Evolutionary conservation across 2,113 vertebrate species (phyloP).

Genomic region (Lepisosteus osseus): DNA sequence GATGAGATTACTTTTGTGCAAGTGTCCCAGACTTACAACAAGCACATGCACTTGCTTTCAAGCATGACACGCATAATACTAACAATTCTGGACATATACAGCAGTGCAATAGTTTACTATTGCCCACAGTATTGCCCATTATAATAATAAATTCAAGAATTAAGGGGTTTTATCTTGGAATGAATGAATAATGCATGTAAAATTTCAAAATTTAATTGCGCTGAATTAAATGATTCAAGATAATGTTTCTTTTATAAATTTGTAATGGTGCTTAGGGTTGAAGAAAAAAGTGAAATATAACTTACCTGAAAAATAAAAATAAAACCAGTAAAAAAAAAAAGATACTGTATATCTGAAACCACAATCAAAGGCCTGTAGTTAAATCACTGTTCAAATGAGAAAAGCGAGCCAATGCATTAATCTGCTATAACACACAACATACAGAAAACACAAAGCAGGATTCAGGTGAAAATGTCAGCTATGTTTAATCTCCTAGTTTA

Average conservation of each 20-base stretch:
- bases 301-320: background rate
- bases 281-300: constrained; percentile 41
- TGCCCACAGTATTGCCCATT: constrained; percentile 60
- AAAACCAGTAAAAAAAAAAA: too few species aligned
- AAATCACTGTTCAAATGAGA: background rate
- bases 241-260: constrained; percentile 79
- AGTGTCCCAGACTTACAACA: constrained; percentile 45
- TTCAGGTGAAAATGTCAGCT: constrained; percentile 34
- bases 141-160: constrained; percentile 80
- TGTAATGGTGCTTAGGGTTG: constrained; percentile 56
- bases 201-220: constrained; percentile 74
- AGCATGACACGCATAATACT: constrained; percentile 57
- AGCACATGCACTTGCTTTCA: constrained; percentile 36
- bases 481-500: constrained; percentile 43
- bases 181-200: constrained; percentile 73
- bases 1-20: constrained; percentile 50
- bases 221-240: constrained; percentile 85
- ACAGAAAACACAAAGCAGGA: constrained; percentile 31
- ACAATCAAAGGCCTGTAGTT: too few species aligned
- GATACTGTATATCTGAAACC: too few species aligned
- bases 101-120: constrained; percentile 51
- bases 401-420: background rate
- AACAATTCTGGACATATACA: constrained; percentile 65
- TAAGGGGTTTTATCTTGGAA: constrained; percentile 74
- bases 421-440: background rate